A percentile compares a stretch with the other conserved stretches of the same genome.
Conservation (phyloP, 2,888 invertebrate species). For the Acrobasis consociella region DNA sequence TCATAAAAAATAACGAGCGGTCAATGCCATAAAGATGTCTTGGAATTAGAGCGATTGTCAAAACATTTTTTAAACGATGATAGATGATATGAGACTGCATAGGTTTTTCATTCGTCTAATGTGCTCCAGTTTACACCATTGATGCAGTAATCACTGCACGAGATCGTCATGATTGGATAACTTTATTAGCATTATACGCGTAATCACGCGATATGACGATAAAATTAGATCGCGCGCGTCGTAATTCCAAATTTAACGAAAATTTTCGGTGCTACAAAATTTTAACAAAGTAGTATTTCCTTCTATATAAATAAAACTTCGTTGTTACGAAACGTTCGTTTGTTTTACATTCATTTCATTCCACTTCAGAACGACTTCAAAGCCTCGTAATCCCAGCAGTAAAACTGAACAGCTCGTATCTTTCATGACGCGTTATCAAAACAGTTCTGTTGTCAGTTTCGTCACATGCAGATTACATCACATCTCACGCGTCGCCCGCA, state of each 20-base stretch:
- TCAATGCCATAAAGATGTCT: neutral
- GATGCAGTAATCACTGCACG: constrained; percentile 13
- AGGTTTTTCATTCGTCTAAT: neutral
- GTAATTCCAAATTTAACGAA: neutral
- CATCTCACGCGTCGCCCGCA: constrained; percentile 54
- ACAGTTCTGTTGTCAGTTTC: constrained; percentile 55
- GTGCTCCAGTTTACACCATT: neutral
- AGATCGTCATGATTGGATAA: constrained; percentile 19
- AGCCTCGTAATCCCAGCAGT: constrained; percentile 11
- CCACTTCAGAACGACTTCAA: constrained; percentile 4
- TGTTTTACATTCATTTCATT: constrained; percentile 1
- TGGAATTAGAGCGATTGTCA: neutral
- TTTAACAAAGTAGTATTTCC: too few relatives aligned
- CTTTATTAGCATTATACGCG: constrained; percentile 1
- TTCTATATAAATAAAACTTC: too few relatives aligned
- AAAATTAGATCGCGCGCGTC: neutral
- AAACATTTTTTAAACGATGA: neutral
- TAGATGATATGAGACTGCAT: neutral
- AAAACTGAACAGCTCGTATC: constrained; percentile 13
- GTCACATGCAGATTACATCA: constrained; percentile 76
- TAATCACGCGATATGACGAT: constrained; percentile 16
- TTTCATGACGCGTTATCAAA: constrained; percentile 55
- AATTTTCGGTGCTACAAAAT: neutral
- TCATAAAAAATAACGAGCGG: neutral
- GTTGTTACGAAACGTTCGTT: neutral